Evolutionary conservation across 2,797 vertebrate genomes (phyloP), one percentile per base, ranked within the genome.

Genomic region (Lepilemur septentrionalis): DNA sequence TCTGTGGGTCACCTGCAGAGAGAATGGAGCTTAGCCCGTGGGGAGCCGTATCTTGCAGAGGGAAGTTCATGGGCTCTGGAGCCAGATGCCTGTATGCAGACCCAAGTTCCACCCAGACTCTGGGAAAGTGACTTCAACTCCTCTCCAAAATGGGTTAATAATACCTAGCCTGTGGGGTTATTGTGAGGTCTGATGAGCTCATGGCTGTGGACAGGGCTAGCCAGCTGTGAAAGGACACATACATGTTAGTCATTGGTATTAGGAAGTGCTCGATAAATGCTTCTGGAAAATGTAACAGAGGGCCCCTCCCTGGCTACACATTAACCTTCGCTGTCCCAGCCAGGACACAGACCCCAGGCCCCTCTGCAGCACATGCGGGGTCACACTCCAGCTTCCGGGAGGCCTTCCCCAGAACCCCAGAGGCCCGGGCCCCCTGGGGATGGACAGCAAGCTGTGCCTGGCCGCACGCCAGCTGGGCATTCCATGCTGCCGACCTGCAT

Each of bases 261-360:
- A 93, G 94, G 95, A 93, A 97, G 94, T 89, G 12, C 57, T 91
- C 15, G 0, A 72, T 86, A 86, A 81, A 92, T 61, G 89, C 82
- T 67, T 85, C n/a, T 85, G 89, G 59, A 83, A 70, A 96, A 50
- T 22, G 43, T 87, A 38, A 79, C n/a, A 57, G 28, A 76, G 11
- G 55, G 48, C 55, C 82, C 75, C 80, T 95, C 89, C 93, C 89
- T 28, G 72, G 78, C 70, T 96, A 48, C 70, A 63, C 52, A 89
- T 81, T 81, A 93, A 84, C 89, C 69, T 69, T 91, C 94, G 23
- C 70, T 30, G 17, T 65, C 70, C 72, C n/a, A n/a, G 67, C 55
- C 30, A 3, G 55, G 63, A 23, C 3, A 4, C 25, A 43, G 52
- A 38, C 17, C 57, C 55, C n/a, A 20, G 22, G 15, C 20, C 15